Evolutionary conservation across 2,888 invertebrate species (phyloP).

Genomic region (Melanotus villosus): DNA sequence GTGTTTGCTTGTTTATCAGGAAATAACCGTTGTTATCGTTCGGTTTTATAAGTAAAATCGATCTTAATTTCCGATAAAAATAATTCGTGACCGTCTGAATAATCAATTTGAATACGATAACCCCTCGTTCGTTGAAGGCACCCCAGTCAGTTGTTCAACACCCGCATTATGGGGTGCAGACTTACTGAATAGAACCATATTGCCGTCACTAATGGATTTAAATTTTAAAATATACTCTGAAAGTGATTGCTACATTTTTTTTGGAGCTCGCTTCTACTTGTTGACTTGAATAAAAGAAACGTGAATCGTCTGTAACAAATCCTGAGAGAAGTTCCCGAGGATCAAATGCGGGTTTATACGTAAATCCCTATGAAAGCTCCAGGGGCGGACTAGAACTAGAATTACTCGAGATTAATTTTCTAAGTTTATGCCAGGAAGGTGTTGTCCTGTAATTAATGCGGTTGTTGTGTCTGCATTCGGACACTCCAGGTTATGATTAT

Average conservation of each 20-base stretch:
- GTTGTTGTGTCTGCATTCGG: neutral
- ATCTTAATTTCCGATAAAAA: conserved; percentile 29
- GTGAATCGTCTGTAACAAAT: neutral
- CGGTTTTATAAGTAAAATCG: no score
- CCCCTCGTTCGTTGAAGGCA: conserved; percentile 40
- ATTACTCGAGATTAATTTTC: no score
- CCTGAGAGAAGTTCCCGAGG: no score
- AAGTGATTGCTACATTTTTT: conserved; percentile 23
- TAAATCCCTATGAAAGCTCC: no score
- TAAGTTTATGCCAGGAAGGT: neutral
- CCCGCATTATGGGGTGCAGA: conserved; percentile 42
- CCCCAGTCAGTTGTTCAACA: conserved; percentile 41
- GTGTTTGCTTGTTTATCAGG: no score
- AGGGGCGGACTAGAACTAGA: no score
- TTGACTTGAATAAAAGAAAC: neutral
- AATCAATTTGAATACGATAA: conserved; percentile 53
- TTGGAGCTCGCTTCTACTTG: conserved; percentile 8
- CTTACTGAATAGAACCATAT: conserved; percentile 35
- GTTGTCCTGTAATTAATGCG: conserved; percentile 6
- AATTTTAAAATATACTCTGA: conserved; percentile 29
- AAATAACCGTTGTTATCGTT: no score
- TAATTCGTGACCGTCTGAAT: conserved; percentile 40
- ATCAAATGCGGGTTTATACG: neutral
- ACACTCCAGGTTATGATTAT: conserved; percentile 37
- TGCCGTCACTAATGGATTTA: conserved; percentile 39